Base-by-base conservation (phyloP, 1,140 invertebrate genomes). In the Drosophila leontia region DNA sequence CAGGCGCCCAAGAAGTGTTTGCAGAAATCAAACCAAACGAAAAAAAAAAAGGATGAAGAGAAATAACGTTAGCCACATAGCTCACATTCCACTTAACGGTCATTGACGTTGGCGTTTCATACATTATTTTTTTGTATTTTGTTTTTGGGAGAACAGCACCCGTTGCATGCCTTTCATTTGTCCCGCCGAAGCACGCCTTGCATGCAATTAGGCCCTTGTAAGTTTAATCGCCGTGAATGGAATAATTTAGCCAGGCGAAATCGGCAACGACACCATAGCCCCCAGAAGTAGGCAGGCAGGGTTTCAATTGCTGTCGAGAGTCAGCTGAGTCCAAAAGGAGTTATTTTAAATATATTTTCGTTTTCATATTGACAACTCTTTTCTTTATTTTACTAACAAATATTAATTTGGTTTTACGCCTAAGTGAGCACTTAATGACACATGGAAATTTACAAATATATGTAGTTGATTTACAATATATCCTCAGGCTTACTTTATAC, bases 21-120 rank as follows among this genome's bases (percentile, higher is more conserved):
- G 60, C 57, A n/a, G 42, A 37, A 50, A 59, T 39, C 23, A 12
- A 41, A 29, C 23, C 3, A 42, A 58, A 44, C 19, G 26, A n/a
- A 19, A 35, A 71, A 37, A 37, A 15, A 9, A 19, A 64, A 61
- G 19, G 35, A 13, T 17, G n/a, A 45, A 42, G 29, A 61, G 7
- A 65, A 26, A 37, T 37, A 70, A 34, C 9, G 67, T 34, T 68
- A 23, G 71, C 47, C 37, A 41, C 42, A 47, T 50, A 59, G 47
- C 44, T 48, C 53, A 53, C 42, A 85, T 67, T 83, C 83, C 80
- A 88, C 68, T 80, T 88, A 88, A 63, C 80, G 84, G 83, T 88
- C 83, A 88, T 87, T 87, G 83, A 87, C 83, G 65, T 62, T 80
- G 26, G 62, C 34, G 44, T 64, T 74, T 62, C 44, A 26, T 26